Percentiles rank a stretch among this genome's conserved stretches.
phyloP scores from a whole-genome alignment of 2,113 vertebrate genomes.

The Lagopus muta region DNA sequence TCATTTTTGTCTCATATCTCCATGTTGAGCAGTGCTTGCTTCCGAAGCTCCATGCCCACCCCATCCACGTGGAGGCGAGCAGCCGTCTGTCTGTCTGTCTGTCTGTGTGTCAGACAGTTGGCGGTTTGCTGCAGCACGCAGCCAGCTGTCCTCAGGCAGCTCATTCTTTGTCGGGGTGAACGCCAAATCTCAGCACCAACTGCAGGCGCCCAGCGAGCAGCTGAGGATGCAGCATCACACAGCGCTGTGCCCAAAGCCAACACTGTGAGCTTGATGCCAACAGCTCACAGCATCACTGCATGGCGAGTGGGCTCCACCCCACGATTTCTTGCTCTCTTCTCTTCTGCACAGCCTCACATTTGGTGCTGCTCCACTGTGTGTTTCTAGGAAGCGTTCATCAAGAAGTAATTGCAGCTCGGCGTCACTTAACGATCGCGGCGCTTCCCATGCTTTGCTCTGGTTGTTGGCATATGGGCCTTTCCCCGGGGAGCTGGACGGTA shows the following conservation, averaged over 20 bases:
- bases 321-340: not conserved
- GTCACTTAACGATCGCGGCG: not conserved
- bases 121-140: not conserved
- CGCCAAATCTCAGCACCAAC: slow-evolving; percentile 6
- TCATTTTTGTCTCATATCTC: not conserved
- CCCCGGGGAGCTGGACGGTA: slow-evolving; percentile 4
- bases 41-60: not conserved
- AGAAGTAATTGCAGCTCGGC: not conserved
- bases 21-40: accelerated
- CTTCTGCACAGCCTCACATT: not conserved
- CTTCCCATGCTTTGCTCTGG: not conserved
- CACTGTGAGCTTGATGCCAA: accelerated
- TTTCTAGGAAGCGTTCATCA: not conserved
- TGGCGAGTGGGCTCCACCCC: not conserved
- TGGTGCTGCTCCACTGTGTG: accelerated
- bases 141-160: slow-evolving; percentile 53
- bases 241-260: accelerated
- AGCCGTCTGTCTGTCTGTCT: too few relatives aligned
- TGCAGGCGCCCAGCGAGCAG: not conserved
- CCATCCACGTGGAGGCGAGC: too few relatives aligned
- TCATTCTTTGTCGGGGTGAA: not conserved
- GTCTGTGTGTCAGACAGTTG: slow-evolving; percentile 22
- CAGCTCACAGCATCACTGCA: not conserved
- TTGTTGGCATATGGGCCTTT: slow-evolving; percentile 5
- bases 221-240: not conserved